These are phyloP conservation scores for Pipra filicauda DNA, from an alignment of 2,113 vertebrate species.

Conservation along the genomic window DNA sequence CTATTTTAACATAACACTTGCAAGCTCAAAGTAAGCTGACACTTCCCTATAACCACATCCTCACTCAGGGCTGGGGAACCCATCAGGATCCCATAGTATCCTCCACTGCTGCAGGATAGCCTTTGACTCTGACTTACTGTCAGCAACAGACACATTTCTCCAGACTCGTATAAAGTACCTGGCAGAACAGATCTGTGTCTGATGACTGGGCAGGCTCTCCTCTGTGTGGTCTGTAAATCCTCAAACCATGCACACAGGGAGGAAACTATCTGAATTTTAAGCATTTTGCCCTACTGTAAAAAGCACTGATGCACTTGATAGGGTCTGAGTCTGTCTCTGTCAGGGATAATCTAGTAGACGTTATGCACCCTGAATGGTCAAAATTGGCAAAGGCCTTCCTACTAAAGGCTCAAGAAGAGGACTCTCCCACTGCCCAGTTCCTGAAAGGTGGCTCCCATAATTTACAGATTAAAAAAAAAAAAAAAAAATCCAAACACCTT, in stretches of 20 bases:
- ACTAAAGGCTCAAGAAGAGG: background rate
- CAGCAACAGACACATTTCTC: background rate
- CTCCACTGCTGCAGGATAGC: background rate
- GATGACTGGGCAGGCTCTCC: background rate
- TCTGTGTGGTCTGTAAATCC: background rate
- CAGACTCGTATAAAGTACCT: background rate
- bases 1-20: background rate
- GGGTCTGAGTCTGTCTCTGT: background rate
- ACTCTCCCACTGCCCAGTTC: background rate
- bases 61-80: background rate
- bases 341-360: background rate
- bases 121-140: background rate
- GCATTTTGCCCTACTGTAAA: background rate
- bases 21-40: background rate
- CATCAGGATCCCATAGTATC: background rate
- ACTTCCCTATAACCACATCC: background rate
- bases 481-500: accelerated
- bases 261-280: background rate
- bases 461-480: background rate
- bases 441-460: background rate
- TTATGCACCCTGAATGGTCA: background rate
- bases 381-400: background rate
- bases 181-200: background rate
- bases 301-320: background rate
- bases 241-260: background rate